Conservation (phyloP, 2,113 vertebrate genomes). For the Malurus melanocephalus region DNA sequence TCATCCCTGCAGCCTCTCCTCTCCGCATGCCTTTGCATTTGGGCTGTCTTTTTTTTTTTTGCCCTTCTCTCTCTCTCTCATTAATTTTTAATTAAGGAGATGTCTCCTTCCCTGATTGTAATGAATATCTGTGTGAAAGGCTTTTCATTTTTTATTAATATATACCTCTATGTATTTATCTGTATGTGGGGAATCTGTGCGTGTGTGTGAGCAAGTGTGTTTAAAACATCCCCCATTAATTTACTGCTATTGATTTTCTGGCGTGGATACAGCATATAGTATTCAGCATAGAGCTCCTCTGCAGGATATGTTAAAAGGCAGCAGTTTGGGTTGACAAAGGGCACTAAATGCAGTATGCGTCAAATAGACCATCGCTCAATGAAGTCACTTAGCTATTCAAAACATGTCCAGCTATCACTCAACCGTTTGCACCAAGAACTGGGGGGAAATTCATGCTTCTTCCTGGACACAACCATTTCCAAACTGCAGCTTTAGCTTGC, state of each 20-base stretch:
- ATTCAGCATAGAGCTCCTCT: slow-evolving; percentile 78
- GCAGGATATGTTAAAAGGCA: slow-evolving; percentile 78
- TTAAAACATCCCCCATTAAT: slow-evolving; percentile 74
- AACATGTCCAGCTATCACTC: slow-evolving; percentile 83
- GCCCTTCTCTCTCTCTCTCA: neutral
- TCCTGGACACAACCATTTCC: slow-evolving; percentile 48
- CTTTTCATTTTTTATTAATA: slow-evolving; percentile 60
- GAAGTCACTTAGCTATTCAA: slow-evolving; percentile 87
- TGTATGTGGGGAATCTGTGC: slow-evolving; percentile 15
- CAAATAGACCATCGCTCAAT: slow-evolving; percentile 84
- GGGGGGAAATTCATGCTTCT: slow-evolving; percentile 24
- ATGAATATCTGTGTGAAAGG: slow-evolving; percentile 61
- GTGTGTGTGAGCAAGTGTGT: slow-evolving; percentile 32
- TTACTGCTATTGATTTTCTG: slow-evolving; percentile 74
- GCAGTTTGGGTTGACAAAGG: slow-evolving; percentile 79
- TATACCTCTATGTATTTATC: slow-evolving; percentile 23
- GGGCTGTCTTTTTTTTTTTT: neutral
- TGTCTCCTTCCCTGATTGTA: slow-evolving; percentile 32
- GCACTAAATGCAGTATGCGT: slow-evolving; percentile 85
- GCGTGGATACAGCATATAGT: slow-evolving; percentile 73
- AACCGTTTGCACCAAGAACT: slow-evolving; percentile 76
- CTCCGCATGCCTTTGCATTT: slow-evolving; percentile 30
- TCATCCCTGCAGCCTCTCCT: slow-evolving; percentile 37
- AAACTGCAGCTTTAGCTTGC: slow-evolving; percentile 48
- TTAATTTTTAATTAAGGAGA: slow-evolving; percentile 72